A percentile compares a stretch with the other conserved stretches of the same genome.
phyloP scores from a whole-genome alignment of 2,113 vertebrate genomes.

The Danionella cerebrum region DNA sequence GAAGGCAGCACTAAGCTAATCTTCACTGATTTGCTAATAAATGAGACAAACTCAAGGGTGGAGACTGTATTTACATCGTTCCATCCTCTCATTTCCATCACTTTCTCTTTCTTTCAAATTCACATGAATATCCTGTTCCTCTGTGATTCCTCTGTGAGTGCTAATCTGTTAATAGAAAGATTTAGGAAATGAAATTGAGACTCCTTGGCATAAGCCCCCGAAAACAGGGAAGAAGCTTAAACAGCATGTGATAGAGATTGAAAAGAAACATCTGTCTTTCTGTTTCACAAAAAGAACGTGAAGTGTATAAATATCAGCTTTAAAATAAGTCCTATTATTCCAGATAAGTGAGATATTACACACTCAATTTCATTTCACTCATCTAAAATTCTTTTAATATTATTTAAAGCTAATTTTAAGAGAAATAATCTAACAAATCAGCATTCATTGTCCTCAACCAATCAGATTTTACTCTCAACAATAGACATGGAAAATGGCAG shows the following conservation, averaged over 20 bases:
- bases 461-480: too few species aligned
- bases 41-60: neutral
- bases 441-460: too few species aligned
- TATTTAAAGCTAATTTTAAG: too few species aligned
- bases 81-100: neutral
- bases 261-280: too few species aligned
- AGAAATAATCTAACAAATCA: too few species aligned
- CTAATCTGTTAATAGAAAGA: conserved; percentile 14
- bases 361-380: too few species aligned
- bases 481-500: too few species aligned
- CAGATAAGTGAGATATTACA: too few species aligned
- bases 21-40: conserved; percentile 7
- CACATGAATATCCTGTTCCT: neutral
- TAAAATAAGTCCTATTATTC: too few species aligned
- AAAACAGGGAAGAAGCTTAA: neutral
- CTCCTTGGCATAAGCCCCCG: neutral
- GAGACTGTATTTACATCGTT: conserved; percentile 6
- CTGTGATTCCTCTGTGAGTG: neutral
- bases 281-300: too few species aligned
- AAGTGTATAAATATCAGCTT: too few species aligned
- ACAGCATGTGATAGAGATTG: neutral
- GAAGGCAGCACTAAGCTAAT: conserved; percentile 11
- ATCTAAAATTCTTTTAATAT: too few species aligned
- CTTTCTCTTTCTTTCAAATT: neutral
- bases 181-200: conserved; percentile 12